A percentile compares a stretch with the other conserved stretches of the same genome.
phyloP scores from a whole-genome alignment of 2,888 invertebrate species.

The Cenopis cana region DNA sequence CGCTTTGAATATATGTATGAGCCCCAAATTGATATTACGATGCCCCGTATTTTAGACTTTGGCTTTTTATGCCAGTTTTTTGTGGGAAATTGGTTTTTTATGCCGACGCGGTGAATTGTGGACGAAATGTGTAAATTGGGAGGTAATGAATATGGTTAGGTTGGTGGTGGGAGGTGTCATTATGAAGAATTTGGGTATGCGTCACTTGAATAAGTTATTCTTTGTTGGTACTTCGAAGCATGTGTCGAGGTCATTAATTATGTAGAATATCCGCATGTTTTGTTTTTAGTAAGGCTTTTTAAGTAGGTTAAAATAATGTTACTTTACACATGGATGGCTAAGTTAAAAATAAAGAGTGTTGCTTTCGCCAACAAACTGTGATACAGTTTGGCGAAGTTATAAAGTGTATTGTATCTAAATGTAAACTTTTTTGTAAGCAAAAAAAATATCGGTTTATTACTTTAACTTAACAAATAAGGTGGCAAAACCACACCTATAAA shows the following conservation, averaged over 20 bases:
- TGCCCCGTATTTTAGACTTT: conserved; percentile 73
- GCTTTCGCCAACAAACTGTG: too few species aligned
- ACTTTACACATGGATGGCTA: too few species aligned
- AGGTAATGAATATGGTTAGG: conserved; percentile 66
- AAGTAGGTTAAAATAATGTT: too few species aligned
- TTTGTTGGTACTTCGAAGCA: neutral
- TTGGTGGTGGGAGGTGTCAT: conserved; percentile 37
- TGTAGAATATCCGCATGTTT: too few species aligned
- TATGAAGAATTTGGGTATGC: conserved; percentile 42
- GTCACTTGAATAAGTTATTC: conserved; percentile 33
- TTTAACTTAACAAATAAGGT: neutral
- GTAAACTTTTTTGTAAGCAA: too few species aligned
- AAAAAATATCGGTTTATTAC: neutral
- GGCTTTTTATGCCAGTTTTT: conserved; percentile 69
- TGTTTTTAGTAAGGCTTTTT: too few species aligned
- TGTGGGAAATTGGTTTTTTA: conserved; percentile 78
- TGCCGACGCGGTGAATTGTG: conserved; percentile 74
- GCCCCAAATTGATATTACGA: conserved; percentile 82
- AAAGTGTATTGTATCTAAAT: too few species aligned
- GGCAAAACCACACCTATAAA: neutral
- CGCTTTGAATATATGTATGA: conserved; percentile 82
- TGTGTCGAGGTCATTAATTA: too few species aligned
- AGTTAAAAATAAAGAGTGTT: too few species aligned
- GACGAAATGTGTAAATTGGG: conserved; percentile 76
- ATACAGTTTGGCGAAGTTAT: too few species aligned